Evolutionary conservation across 2,888 invertebrate species (phyloP), one percentile per base, ranked within the genome.

Genomic region (Rutpela maculata): DNA sequence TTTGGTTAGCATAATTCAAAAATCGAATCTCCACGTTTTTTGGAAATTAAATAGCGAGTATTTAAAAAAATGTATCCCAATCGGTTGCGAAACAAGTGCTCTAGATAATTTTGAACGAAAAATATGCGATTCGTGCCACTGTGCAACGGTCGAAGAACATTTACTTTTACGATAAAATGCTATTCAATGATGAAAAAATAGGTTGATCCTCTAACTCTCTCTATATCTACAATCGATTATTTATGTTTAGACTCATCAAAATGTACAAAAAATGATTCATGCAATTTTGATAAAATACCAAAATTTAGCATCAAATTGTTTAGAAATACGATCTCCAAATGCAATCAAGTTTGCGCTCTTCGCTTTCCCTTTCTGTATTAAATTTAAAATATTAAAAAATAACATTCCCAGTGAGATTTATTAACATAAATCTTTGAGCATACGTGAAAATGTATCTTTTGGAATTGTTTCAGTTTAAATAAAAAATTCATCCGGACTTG

Each of bases 401-500:
- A 50, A 43, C 6, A 17, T 12, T 38, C 22, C 43, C 65, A 5
- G 65, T 43, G 65, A 12, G 17, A 67, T 60, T 70, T 38, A 60
- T 70, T 60, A 43, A 15, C 43, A 70, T 70, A 60, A 70, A 60
- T 60, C 70, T 60, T 55, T 57, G 10, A n/a, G 69, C 35, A 70
- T 50, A 60, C 31, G 60, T 17, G 70, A 50, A 50, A 63, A 55
- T 63, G 35, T 63, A 62, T 59, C 70, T 55, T 12, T 22, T 22
- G 31, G 72, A 55, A 63, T 62, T 72, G 63, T 72, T 72, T 43
- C 55, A 38, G 9, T 17, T 60, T n/a, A 43, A 72, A 62, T 72
- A 72, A 72, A 72, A 72, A 72, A 63, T 72, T 62, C 59, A 72
- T 72, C 26, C n/a, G 72, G 55, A 72, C 19, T 17, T 62, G 17